Conservation (phyloP, 2,888 invertebrate species). For the Polydrusus tereticollis region DNA sequence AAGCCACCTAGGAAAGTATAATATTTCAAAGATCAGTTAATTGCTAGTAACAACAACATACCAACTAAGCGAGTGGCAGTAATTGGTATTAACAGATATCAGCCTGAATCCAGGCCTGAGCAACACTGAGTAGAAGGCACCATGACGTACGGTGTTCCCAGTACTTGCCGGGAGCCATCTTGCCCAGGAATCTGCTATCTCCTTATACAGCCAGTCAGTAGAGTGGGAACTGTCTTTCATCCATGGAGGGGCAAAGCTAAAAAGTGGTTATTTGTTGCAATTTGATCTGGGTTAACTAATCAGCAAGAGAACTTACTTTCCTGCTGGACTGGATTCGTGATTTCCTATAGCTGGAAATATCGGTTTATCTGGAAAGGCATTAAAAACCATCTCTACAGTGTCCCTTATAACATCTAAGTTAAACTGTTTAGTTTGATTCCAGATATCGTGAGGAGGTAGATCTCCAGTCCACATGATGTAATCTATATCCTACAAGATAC, state of each 20-base stretch:
- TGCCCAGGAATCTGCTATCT: conserved; percentile 89
- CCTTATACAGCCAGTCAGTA: conserved; percentile 92
- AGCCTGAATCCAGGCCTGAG: conserved; percentile 91
- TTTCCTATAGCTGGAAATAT: conserved; percentile 96
- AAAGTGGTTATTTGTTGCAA: conserved; percentile 57
- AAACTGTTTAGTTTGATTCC: conserved; percentile 90
- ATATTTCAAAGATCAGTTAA: neutral
- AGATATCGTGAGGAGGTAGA: conserved; percentile 94
- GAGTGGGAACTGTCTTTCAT: conserved; percentile 84
- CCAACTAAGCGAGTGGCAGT: conserved; percentile 96
- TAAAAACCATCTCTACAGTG: conserved; percentile 84
- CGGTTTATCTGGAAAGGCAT: conserved; percentile 89
- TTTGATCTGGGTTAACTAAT: neutral
- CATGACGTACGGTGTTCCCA: conserved; percentile 84
- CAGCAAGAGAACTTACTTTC: conserved; percentile 74
- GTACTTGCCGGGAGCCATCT: conserved; percentile 89
- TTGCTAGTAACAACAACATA: conserved; percentile 57
- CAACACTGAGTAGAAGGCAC: conserved; percentile 92
- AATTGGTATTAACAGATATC: conserved; percentile 94
- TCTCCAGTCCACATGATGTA: conserved; percentile 98
- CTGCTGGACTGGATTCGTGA: conserved; percentile 96
- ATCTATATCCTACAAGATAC: conserved; percentile 84
- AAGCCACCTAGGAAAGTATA: conserved; percentile 77
- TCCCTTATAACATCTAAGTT: conserved; percentile 87
- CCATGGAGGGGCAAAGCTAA: conserved; percentile 88